Percentiles rank a stretch among this genome's conserved stretches.
These are phyloP conservation scores for Myioborus miniatus DNA, from an alignment of 2,797 vertebrate genomes.

Conservation along the genomic window DNA sequence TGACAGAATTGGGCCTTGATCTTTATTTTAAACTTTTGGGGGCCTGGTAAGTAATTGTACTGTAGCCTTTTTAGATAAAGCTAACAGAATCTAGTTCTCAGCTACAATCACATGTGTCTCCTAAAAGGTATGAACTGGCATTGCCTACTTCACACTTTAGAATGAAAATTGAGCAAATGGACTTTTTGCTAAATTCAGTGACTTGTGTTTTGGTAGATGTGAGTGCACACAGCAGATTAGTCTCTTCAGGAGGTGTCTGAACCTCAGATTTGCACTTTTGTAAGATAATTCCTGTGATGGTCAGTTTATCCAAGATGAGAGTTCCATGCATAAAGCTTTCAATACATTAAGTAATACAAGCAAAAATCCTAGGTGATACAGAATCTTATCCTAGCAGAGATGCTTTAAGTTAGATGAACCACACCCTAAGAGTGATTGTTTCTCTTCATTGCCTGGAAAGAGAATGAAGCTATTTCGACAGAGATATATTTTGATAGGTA, in stretches of 20 bases:
- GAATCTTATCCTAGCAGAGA: neutral
- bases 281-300: neutral
- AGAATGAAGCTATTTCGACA: neutral
- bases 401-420: neutral
- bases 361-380: neutral
- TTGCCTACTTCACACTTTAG: neutral
- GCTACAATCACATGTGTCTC: accelerated
- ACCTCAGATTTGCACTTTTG: neutral
- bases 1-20: neutral
- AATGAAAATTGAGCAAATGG: neutral
- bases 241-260: neutral
- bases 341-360: accelerated
- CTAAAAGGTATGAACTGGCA: neutral
- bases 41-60: neutral
- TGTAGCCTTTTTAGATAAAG: neutral
- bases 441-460: neutral
- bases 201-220: neutral
- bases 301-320: neutral
- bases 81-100: neutral
- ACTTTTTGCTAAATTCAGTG: neutral
- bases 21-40: neutral
- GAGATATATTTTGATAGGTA: neutral
- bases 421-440: neutral
- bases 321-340: neutral
- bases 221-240: neutral